Base-by-base conservation (phyloP, 2,113 vertebrate species). In the Astatotilapia flaviijosephi region DNA sequence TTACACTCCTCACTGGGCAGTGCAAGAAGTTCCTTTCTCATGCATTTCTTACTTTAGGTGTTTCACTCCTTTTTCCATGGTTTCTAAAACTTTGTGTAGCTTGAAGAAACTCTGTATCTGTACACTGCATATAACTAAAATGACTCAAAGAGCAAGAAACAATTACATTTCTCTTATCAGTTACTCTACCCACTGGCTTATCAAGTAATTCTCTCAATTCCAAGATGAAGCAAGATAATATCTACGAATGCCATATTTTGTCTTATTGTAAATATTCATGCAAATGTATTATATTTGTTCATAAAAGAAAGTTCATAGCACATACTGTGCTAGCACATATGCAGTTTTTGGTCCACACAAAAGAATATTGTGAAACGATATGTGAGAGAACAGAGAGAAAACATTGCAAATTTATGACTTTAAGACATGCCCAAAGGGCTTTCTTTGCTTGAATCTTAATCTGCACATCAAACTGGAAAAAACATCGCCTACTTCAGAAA, bases 1-100 rank as follows among this genome's bases (percentile, higher is more conserved):
- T 88, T 89, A 91, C 54, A 91, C 93, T 91, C 70, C 70, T 84
- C 84, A 80, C 84, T 86, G 84, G 73, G 56, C 86, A 77, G 62
- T 77, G 51, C 51, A 33, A 88, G 68, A 85, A 79, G 51, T 60
- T 89, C 35, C 80, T 75, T 15, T 79, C 68, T 89, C 83, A 83
- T 28, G 53, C 60, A 6, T 19, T 58, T 81, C 79, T 37, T 77
- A 55, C 10, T 86, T 88, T 23, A 58, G 54, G 28, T 45, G 45
- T 80, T 88, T 75, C 5, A 4, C 11, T 49, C 21, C 31, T 47
- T 31, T 23, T 42, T 31, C 73, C 10, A 51, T 77, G 15, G 9
- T 31, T 8, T 49, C 73, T 49, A n/a, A 31, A 77, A 28, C 26
- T 35, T 2, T n/a, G 19, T 55, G 33, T n/a, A 55, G 53, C 19